Evolutionary conservation across 2,113 vertebrate genomes (phyloP).

Genomic region (Choloepus hoffmanni): DNA sequence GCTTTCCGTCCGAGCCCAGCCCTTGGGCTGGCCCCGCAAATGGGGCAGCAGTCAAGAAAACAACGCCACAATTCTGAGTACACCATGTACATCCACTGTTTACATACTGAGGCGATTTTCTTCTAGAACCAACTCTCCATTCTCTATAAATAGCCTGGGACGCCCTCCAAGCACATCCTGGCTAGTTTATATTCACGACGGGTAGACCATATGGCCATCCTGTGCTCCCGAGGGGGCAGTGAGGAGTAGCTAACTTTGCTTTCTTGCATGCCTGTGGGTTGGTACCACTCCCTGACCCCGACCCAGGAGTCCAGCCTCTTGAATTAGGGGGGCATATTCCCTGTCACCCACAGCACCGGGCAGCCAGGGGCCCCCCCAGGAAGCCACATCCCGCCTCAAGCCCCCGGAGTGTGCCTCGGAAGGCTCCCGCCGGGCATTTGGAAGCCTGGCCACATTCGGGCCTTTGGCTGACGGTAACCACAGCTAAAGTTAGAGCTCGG

Average conservation of each 20-base stretch:
- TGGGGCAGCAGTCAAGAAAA: background rate
- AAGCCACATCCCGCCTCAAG: background rate
- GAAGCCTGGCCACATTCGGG: background rate
- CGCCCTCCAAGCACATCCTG: background rate
- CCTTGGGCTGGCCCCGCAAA: background rate
- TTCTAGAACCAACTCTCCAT: background rate
- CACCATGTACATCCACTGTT: background rate
- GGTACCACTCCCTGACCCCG: background rate
- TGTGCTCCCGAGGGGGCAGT: background rate
- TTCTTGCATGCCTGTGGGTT: background rate
- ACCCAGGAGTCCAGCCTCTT: rapidly evolving
- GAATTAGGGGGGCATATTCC: rapidly evolving
- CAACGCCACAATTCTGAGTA: background rate
- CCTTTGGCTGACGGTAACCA: background rate
- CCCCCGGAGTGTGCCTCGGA: background rate
- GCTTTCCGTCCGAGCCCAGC: background rate
- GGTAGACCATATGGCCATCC: background rate
- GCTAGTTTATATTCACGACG: background rate
- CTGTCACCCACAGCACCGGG: rapidly evolving
- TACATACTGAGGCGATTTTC: background rate
- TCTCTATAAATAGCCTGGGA: conserved; percentile 14
- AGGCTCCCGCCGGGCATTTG: background rate
- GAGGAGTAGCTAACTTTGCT: background rate
- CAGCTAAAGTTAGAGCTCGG: conserved; percentile 5
- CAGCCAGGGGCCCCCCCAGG: background rate